A percentile compares a stretch with the other conserved stretches of the same genome.
phyloP scores from a whole-genome alignment of 2,888 invertebrate genomes.

The Dexiosoma caninum region DNA sequence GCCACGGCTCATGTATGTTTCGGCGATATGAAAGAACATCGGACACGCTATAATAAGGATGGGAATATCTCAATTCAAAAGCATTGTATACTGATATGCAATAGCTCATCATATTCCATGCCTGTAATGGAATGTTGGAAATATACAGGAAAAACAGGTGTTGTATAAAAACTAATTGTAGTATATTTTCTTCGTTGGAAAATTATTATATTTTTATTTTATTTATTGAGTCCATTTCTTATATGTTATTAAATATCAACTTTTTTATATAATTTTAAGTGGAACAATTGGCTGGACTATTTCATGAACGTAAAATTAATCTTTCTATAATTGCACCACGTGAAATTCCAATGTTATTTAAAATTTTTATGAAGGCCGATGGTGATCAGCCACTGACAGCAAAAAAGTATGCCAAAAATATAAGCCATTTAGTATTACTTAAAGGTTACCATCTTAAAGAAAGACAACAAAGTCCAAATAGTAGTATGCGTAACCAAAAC shows the following conservation, averaged over 20 bases:
- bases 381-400: slow-evolving; percentile 89
- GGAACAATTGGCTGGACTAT: slow-evolving; percentile 89
- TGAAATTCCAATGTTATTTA: slow-evolving; percentile 90
- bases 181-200: too few relatives aligned
- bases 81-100: slow-evolving; percentile 84
- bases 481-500: slow-evolving; percentile 65
- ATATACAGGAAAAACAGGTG: slow-evolving; percentile 83
- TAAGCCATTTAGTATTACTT: slow-evolving; percentile 87
- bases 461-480: slow-evolving; percentile 82
- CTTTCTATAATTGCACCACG: slow-evolving; percentile 93
- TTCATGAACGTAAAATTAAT: slow-evolving; percentile 90
- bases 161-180: too few relatives aligned
- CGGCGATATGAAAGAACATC: slow-evolving; percentile 86
- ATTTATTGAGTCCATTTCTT: too few relatives aligned
- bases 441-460: slow-evolving; percentile 86
- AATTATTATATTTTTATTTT: too few relatives aligned
- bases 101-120: slow-evolving; percentile 93
- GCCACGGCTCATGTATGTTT: slow-evolving; percentile 92
- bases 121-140: slow-evolving; percentile 87
- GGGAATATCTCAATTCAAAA: slow-evolving; percentile 73
- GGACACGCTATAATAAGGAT: slow-evolving; percentile 73
- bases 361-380: slow-evolving; percentile 93
- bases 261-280: slow-evolving; percentile 78
- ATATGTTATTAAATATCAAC: neutral
- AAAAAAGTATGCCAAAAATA: slow-evolving; percentile 95